These are phyloP conservation scores for Polymixis lichenea DNA, from an alignment of 2,888 invertebrate genomes.

Conservation along the genomic window DNA sequence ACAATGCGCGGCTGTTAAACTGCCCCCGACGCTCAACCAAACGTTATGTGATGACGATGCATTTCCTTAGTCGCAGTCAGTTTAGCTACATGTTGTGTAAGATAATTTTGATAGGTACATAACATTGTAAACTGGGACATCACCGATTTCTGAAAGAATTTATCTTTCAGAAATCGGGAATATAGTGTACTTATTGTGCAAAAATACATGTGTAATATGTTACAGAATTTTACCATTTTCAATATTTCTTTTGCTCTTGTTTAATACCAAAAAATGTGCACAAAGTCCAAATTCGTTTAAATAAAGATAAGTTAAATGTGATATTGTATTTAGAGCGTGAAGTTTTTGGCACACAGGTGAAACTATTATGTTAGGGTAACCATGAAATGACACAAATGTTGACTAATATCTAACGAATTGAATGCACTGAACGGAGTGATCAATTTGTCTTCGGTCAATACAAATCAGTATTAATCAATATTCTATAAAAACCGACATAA, in stretches of 20 bases:
- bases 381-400: background rate
- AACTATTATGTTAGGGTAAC: background rate
- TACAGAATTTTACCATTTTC: background rate
- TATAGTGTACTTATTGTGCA: background rate
- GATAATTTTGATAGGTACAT: background rate
- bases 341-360: slow-evolving; percentile 15
- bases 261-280: background rate
- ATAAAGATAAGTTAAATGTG: slow-evolving; percentile 17
- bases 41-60: slow-evolving; percentile 44
- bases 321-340: slow-evolving; percentile 42
- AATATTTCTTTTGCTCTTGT: background rate
- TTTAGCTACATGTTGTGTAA: background rate
- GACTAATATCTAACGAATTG: background rate
- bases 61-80: slow-evolving; percentile 41
- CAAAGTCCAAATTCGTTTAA: background rate
- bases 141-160: background rate
- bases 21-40: slow-evolving; percentile 33
- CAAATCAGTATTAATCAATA: background rate
- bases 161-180: too few species aligned
- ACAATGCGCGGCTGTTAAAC: slow-evolving; percentile 55
- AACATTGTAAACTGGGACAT: background rate
- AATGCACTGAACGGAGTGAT: background rate
- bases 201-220: background rate
- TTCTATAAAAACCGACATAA: background rate
- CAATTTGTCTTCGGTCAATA: background rate